phyloP scores from a whole-genome alignment of 2,888 invertebrate genomes.

The Beris morrisii region DNA sequence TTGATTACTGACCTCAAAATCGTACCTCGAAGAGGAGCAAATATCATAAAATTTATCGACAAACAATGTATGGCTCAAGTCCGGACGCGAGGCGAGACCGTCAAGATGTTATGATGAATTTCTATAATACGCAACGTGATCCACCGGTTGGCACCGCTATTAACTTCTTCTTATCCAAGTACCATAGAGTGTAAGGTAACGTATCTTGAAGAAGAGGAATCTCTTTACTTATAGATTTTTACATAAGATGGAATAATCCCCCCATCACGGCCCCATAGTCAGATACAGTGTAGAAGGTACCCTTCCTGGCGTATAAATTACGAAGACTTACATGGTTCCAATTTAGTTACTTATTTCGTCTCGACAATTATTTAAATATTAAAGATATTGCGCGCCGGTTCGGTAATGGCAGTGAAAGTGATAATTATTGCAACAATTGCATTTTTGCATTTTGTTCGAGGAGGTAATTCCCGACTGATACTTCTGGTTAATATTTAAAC shows the following conservation, averaged over 20 bases:
- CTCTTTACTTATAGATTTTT: no score
- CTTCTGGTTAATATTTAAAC: neutral
- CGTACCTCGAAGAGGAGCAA: slow-evolving; percentile 8
- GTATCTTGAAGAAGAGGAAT: no score
- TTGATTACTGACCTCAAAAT: slow-evolving; percentile 18
- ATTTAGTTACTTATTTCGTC: slow-evolving; percentile 10
- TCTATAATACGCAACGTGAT: no score
- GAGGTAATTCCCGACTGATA: slow-evolving; percentile 5
- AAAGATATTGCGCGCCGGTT: neutral
- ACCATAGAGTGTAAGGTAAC: no score
- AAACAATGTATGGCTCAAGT: neutral
- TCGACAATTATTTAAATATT: slow-evolving; percentile 3
- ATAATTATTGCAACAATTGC: neutral
- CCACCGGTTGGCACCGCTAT: no score
- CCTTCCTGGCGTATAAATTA: slow-evolving; percentile 23
- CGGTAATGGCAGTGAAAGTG: slow-evolving; percentile 25
- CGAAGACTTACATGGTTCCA: slow-evolving; percentile 1
- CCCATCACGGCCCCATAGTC: no score
- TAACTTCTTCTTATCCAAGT: no score
- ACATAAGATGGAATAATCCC: no score
- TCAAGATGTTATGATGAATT: no score
- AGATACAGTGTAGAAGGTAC: neutral
- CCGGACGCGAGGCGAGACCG: no score
- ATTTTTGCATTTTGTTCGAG: neutral
- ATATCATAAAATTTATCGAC: slow-evolving; percentile 19